These are phyloP conservation scores for Eupleurogrammus muticus DNA, from an alignment of 2,797 vertebrate genomes.

Conservation along the genomic window DNA sequence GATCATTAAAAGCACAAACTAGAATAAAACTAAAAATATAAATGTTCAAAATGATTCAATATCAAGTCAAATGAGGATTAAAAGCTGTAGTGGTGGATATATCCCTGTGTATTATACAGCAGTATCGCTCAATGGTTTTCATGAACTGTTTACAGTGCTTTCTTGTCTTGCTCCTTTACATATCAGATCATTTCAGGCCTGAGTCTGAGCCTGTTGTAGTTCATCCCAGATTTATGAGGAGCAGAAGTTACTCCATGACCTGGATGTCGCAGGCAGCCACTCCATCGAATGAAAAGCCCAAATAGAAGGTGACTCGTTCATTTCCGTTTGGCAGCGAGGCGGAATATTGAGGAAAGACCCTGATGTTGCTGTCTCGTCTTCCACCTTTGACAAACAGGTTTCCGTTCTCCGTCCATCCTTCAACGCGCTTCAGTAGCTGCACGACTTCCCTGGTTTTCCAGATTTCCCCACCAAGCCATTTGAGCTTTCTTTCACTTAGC, in stretches of 20 bases:
- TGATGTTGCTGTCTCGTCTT: conserved; percentile 38
- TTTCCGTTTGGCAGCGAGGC: conserved; percentile 71
- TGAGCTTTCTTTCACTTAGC: conserved; percentile 72
- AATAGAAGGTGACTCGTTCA: conserved; percentile 79
- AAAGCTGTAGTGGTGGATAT: too few relatives aligned
- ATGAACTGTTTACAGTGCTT: too few relatives aligned
- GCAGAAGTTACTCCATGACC: conserved; percentile 2
- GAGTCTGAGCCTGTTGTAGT: background rate
- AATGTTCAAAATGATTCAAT: too few relatives aligned
- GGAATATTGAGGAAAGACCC: conserved; percentile 56
- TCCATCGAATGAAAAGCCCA: conserved; percentile 82
- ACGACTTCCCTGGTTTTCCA: conserved; percentile 60
- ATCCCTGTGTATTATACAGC: too few relatives aligned
- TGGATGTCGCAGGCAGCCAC: conserved; percentile 73
- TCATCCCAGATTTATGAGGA: background rate
- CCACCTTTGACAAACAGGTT: conserved; percentile 67
- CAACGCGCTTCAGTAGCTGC: conserved; percentile 66
- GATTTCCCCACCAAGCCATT: conserved; percentile 73
- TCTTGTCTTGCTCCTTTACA: too few relatives aligned
- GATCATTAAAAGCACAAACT: too few relatives aligned
- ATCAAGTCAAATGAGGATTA: too few relatives aligned
- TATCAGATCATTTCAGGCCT: background rate
- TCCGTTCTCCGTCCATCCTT: conserved; percentile 81
- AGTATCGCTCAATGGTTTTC: too few relatives aligned
- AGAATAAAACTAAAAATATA: too few relatives aligned